phyloP scores from a whole-genome alignment of 2,113 vertebrate species.

The Lepus europaeus region DNA sequence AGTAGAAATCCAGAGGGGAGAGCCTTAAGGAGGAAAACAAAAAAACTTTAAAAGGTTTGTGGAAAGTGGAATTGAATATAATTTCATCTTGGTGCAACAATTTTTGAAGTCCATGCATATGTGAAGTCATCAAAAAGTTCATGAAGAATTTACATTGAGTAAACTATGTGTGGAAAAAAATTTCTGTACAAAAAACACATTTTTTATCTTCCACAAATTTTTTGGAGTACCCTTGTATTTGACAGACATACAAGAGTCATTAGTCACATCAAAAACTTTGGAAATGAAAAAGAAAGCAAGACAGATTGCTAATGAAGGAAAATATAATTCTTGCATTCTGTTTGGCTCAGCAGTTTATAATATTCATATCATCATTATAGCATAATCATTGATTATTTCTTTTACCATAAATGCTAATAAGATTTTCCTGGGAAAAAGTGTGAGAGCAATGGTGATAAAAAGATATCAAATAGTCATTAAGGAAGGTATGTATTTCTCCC shows the following conservation, averaged over 20 bases:
- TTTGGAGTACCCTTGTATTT: neutral
- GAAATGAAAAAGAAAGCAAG: constrained; percentile 33
- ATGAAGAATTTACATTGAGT: no score
- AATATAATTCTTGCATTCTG: neutral
- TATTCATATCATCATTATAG: neutral
- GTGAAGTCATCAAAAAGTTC: no score
- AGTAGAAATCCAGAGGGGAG: neutral
- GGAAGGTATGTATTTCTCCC: neutral
- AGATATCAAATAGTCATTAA: neutral
- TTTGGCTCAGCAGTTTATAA: neutral
- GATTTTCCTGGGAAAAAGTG: neutral
- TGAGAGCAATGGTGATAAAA: neutral
- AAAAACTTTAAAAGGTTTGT: no score
- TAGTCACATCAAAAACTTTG: neutral
- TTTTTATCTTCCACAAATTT: no score
- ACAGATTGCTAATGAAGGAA: neutral
- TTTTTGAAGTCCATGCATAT: no score
- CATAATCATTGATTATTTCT: neutral
- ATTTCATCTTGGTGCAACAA: no score
- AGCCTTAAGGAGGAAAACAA: neutral
- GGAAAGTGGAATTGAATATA: no score
- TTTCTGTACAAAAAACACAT: no score
- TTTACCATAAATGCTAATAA: neutral
- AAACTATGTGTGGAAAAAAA: no score
- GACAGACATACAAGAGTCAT: neutral